A percentile compares a stretch with the other conserved stretches of the same genome.
These are phyloP conservation scores for Nicator chloris DNA, from an alignment of 2,113 vertebrate genomes.

Conservation along the genomic window DNA sequence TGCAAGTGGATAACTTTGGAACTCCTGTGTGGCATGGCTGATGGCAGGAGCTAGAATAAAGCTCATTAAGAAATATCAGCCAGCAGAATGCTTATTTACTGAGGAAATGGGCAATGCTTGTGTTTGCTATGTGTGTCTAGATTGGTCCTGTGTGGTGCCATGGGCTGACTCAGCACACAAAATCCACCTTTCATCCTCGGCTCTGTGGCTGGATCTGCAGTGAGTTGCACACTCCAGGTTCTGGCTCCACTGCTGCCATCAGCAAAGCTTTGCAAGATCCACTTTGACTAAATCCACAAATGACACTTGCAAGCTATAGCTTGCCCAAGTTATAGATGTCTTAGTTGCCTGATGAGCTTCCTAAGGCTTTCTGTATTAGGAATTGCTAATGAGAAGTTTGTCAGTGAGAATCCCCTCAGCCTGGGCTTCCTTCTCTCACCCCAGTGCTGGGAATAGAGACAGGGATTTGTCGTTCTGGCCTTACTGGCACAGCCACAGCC, in stretches of 20 bases:
- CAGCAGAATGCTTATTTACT: not conserved
- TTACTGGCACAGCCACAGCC: not conserved
- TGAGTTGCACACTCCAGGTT: not conserved
- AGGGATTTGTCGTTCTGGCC: not conserved
- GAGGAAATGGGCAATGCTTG: not conserved
- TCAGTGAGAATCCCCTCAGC: not conserved
- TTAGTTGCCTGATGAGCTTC: not conserved
- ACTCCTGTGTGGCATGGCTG: not conserved
- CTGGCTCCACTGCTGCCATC: not conserved
- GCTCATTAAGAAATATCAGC: not conserved
- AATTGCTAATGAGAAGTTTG: not conserved
- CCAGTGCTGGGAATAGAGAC: not conserved
- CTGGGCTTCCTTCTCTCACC: not conserved
- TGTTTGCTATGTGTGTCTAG: not conserved
- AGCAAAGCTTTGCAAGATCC: not conserved
- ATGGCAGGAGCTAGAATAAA: not conserved
- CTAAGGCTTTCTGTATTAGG: not conserved
- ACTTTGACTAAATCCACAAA: not conserved
- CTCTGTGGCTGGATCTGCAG: not conserved
- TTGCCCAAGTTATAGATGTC: not conserved
- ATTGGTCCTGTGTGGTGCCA: not conserved
- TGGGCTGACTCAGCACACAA: not conserved
- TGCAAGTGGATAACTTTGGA: not conserved
- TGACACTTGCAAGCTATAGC: not conserved
- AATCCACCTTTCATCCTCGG: not conserved